These are phyloP conservation scores for Halictus ligatus DNA, from an alignment of 2,888 invertebrate genomes.

Conservation along the genomic window DNA sequence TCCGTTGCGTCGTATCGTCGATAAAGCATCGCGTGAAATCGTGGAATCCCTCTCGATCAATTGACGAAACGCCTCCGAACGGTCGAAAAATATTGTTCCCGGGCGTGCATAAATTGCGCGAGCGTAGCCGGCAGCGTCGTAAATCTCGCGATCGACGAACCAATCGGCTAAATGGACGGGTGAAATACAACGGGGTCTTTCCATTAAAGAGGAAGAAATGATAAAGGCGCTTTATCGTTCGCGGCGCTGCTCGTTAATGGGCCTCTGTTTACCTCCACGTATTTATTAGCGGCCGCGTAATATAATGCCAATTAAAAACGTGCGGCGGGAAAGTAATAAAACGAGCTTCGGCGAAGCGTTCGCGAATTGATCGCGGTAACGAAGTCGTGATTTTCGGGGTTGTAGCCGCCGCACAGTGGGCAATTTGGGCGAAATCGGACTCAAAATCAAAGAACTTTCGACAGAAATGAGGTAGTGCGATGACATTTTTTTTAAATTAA, in stretches of 20 bases:
- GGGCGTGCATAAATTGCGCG: constrained; percentile 51
- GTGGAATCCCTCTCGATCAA: neutral
- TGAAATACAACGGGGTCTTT: constrained; percentile 50
- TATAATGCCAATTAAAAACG: constrained; percentile 55
- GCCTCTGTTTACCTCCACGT: constrained; percentile 41
- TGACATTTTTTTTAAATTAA: too few relatives aligned
- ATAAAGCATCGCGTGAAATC: neutral
- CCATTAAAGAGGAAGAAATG: constrained; percentile 53
- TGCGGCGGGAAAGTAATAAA: constrained; percentile 28
- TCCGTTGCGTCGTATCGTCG: neutral
- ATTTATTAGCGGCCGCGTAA: constrained; percentile 52
- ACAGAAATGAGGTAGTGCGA: too few relatives aligned
- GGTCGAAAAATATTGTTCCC: constrained; percentile 37
- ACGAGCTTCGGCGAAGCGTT: neutral
- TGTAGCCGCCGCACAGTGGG: too few relatives aligned
- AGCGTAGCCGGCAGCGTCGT: constrained; percentile 41
- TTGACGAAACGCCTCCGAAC: constrained; percentile 23
- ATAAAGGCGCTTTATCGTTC: constrained; percentile 48
- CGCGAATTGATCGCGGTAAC: constrained; percentile 28
- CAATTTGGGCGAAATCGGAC: too few relatives aligned
- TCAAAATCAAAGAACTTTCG: too few relatives aligned
- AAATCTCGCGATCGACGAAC: constrained; percentile 55
- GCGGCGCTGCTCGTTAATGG: constrained; percentile 43
- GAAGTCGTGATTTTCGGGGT: neutral
- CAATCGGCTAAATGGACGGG: constrained; percentile 57